Conservation (phyloP, 2,797 vertebrate species). For the Labroides dimidiatus region DNA sequence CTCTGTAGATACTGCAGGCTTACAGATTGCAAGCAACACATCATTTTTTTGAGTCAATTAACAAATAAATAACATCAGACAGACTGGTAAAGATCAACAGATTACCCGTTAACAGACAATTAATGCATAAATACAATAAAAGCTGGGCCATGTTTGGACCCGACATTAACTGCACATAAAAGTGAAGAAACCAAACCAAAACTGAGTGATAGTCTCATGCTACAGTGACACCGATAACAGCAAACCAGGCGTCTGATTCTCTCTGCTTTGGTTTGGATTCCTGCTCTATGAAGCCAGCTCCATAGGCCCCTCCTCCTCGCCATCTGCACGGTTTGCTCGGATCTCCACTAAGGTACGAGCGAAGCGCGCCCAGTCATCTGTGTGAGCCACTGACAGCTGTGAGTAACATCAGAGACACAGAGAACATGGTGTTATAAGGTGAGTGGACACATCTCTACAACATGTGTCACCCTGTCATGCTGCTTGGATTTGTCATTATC, state of each 20-base stretch:
- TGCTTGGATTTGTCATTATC: no score
- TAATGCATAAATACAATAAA: constrained; percentile 27
- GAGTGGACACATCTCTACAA: neutral
- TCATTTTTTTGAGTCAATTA: constrained; percentile 42
- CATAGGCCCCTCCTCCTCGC: constrained; percentile 91
- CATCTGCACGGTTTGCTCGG: constrained; percentile 93
- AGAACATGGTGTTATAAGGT: neutral
- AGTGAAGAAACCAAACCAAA: constrained; percentile 10
- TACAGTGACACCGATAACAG: constrained; percentile 64
- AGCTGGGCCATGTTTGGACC: constrained; percentile 1
- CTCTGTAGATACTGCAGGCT: constrained; percentile 54
- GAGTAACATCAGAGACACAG: constrained; percentile 23
- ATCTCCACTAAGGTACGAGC: constrained; percentile 94
- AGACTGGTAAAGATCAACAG: constrained; percentile 23
- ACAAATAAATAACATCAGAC: constrained; percentile 52
- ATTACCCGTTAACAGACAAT: constrained; percentile 20
- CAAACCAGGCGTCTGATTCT: constrained; percentile 32
- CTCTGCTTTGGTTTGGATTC: constrained; percentile 41
- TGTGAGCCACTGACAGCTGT: constrained; percentile 92
- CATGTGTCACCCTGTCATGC: neutral
- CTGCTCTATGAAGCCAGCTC: constrained; percentile 89
- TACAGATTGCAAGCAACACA: constrained; percentile 54
- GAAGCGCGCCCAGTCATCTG: constrained; percentile 93
- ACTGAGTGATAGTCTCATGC: constrained; percentile 61
- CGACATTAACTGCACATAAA: constrained; percentile 30